Evolutionary conservation across 2,888 invertebrate genomes (phyloP).

Genomic region (Danaus chrysippus): DNA sequence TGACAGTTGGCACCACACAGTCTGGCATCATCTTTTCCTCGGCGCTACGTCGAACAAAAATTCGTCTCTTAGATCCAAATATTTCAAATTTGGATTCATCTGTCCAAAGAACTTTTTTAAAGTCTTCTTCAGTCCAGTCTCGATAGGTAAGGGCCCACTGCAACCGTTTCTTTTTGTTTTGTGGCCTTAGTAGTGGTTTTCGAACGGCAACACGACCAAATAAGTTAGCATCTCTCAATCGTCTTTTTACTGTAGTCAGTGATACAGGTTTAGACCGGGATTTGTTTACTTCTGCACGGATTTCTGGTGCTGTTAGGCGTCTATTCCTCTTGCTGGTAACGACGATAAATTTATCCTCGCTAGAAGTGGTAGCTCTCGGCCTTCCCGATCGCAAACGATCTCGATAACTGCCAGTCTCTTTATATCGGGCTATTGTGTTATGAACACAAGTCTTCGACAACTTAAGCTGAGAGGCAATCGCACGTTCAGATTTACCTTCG

Average conservation of each 20-base stretch:
- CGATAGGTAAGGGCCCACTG: conserved; percentile 7
- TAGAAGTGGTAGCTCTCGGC: no score
- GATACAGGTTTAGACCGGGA: background rate
- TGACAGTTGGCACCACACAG: conserved; percentile 12
- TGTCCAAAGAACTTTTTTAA: conserved; percentile 10
- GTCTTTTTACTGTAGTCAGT: conserved; percentile 5
- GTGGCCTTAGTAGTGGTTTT: conserved; percentile 7
- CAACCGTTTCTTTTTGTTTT: conserved; percentile 10
- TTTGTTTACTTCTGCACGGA: no score
- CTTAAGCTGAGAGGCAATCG: conserved; percentile 11
- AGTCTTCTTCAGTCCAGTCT: conserved; percentile 7
- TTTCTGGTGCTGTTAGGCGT: no score
- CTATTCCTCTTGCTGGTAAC: no score
- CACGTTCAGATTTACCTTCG: conserved; percentile 15
- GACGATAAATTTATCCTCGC: no score
- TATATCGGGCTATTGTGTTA: conserved; percentile 1
- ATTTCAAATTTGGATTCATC: conserved; percentile 8
- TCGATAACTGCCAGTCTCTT: no score
- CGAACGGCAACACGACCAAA: conserved; percentile 5
- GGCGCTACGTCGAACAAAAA: background rate
- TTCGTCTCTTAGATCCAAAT: background rate
- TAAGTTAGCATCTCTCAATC: conserved; percentile 11
- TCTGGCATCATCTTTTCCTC: background rate
- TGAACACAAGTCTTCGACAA: conserved; percentile 10
- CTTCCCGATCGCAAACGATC: no score